Conservation (phyloP, 2,888 invertebrate genomes). For the Drosophila neotestacea region DNA sequence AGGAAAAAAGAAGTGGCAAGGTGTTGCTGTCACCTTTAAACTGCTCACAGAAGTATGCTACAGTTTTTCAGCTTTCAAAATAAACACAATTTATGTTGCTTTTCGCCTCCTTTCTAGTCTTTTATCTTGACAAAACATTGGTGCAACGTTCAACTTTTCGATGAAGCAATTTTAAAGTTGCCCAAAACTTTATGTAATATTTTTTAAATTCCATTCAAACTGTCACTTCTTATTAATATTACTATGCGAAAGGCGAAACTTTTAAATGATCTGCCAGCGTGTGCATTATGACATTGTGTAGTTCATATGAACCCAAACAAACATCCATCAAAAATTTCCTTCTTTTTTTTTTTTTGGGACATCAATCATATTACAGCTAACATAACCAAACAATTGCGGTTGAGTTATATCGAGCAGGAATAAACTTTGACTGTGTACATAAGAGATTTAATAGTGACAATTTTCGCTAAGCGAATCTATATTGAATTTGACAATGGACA, state of each 20-base stretch:
- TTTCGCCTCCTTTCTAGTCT: slow-evolving; percentile 9
- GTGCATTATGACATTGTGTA: slow-evolving; percentile 26
- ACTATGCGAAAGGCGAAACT: slow-evolving; percentile 42
- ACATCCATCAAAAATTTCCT: slow-evolving; percentile 60
- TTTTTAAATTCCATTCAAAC: slow-evolving; percentile 52
- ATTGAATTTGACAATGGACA: slow-evolving; percentile 7
- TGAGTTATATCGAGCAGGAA: slow-evolving; percentile 31
- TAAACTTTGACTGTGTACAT: slow-evolving; percentile 8
- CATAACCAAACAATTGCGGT: slow-evolving; percentile 54
- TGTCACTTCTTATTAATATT: slow-evolving; percentile 71
- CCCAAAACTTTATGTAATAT: slow-evolving; percentile 48
- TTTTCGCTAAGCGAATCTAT: background rate
- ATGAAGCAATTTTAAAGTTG: slow-evolving; percentile 71
- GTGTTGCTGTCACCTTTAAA: slow-evolving; percentile 69
- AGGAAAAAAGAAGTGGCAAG: slow-evolving; percentile 9
- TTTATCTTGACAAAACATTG: slow-evolving; percentile 66
- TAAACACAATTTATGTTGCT: slow-evolving; percentile 74
- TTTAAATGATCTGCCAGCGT: slow-evolving; percentile 52
- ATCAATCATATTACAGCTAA: slow-evolving; percentile 61
- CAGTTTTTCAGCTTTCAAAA: slow-evolving; percentile 49
- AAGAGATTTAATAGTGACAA: slow-evolving; percentile 8
- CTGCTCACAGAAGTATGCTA: slow-evolving; percentile 69
- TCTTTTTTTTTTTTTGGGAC: slow-evolving; percentile 19
- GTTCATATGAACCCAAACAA: slow-evolving; percentile 45
- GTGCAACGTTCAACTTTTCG: slow-evolving; percentile 60